These are phyloP conservation scores for Archips xylosteana DNA, from an alignment of 2,888 invertebrate species.

Conservation along the genomic window DNA sequence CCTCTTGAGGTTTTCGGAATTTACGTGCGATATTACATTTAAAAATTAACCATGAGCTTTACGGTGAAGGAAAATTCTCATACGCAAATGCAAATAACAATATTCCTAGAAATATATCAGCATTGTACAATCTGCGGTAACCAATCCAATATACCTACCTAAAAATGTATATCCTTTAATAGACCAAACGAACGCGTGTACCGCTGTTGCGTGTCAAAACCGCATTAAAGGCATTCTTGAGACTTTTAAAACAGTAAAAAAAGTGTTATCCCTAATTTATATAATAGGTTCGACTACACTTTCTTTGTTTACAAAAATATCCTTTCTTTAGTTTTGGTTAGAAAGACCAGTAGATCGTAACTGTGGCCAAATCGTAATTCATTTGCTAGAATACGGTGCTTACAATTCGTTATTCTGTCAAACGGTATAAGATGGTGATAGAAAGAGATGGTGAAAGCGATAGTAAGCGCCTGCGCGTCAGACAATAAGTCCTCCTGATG, in stretches of 20 bases:
- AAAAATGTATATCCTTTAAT: too few relatives aligned
- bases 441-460: too few relatives aligned
- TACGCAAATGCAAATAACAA: not conserved
- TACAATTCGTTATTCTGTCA: not conserved
- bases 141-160: too few relatives aligned
- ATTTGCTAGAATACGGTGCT: too few relatives aligned
- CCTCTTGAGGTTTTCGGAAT: too few relatives aligned
- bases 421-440: not conserved
- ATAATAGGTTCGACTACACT: not conserved
- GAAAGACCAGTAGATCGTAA: not conserved
- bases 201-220: constrained; percentile 21
- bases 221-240: constrained; percentile 15
- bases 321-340: not conserved
- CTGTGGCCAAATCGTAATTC: too few relatives aligned
- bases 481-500: too few relatives aligned
- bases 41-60: too few relatives aligned
- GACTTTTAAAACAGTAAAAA: not conserved
- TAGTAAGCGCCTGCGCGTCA: too few relatives aligned
- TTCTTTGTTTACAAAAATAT: not conserved
- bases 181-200: constrained; percentile 8
- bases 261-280: not conserved
- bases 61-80: too few relatives aligned
- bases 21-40: too few relatives aligned
- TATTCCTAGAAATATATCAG: not conserved
- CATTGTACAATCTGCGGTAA: too few relatives aligned